Conservation (phyloP, 64 coral and sea anemone genomes). For the Hydrozoanthus tunicans region DNA sequence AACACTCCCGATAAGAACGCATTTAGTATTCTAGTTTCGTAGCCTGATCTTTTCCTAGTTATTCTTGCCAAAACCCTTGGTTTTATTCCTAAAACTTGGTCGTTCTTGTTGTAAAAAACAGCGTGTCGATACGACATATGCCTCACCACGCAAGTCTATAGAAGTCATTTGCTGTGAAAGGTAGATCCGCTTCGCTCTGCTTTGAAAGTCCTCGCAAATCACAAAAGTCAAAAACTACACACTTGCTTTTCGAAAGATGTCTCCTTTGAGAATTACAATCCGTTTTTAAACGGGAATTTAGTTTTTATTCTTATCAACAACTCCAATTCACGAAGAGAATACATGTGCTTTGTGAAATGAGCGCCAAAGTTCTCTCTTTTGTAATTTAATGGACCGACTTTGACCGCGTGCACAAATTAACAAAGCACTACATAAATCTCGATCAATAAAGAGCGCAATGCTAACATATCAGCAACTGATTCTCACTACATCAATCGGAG, state of each 20-base stretch:
- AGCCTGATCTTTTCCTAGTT: not conserved
- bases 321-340: conserved; percentile 1
- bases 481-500: not conserved
- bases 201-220: not conserved
- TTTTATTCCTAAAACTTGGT: not conserved
- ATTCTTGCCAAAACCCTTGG: not conserved
- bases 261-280: not conserved
- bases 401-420: conserved; percentile 64
- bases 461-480: not conserved
- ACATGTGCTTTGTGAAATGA: conserved; percentile 42
- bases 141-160: conserved; percentile 14
- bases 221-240: not conserved
- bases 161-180: not conserved
- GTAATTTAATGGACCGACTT: conserved; percentile 11
- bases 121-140: not conserved
- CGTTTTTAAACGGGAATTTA: not conserved
- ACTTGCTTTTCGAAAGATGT: not conserved
- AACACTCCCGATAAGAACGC: not conserved
- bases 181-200: conserved; percentile 7
- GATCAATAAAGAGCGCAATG: conserved; percentile 15
- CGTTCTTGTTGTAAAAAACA: not conserved
- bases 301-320: not conserved
- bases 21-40: not conserved
- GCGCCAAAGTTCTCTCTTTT: conserved; percentile 47
- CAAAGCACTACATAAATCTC: conserved; percentile 47